A percentile compares a stretch with the other conserved stretches of the same genome.
Evolutionary conservation across 2,113 vertebrate genomes (phyloP).

Genomic region (Serinus canaria): DNA sequence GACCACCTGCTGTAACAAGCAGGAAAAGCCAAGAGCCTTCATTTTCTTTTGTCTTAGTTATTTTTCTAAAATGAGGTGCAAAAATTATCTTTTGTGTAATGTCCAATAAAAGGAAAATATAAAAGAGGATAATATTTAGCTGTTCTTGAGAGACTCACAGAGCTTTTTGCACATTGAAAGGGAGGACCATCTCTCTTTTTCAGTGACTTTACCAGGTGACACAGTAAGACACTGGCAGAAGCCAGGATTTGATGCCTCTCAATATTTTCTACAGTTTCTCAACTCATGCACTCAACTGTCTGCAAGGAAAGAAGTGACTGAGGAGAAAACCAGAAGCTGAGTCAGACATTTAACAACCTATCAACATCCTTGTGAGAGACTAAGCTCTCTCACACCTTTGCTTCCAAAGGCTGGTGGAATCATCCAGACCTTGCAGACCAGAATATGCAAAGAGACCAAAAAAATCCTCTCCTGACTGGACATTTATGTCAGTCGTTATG

Average conservation of each 20-base stretch:
- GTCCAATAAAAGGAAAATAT: not conserved
- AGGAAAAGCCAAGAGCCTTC: not conserved
- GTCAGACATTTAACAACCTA: not conserved
- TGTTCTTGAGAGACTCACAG: not conserved
- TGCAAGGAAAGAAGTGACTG: not conserved
- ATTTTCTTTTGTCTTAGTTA: not conserved
- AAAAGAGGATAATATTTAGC: not conserved
- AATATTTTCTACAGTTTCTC: not conserved
- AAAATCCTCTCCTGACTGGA: not conserved
- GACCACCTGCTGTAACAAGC: conserved; percentile 4
- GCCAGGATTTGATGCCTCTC: not conserved
- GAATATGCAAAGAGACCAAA: not conserved
- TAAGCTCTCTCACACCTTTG: not conserved
- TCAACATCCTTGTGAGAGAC: not conserved
- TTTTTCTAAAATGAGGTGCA: not conserved
- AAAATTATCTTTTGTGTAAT: not conserved
- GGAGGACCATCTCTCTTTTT: not conserved
- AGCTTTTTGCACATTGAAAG: not conserved
- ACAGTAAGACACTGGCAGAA: not conserved
- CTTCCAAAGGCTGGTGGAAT: not conserved
- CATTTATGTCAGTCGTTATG: not conserved
- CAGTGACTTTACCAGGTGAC: not conserved
- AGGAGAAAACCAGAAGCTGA: not conserved
- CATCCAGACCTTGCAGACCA: not conserved
- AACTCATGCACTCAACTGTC: not conserved